These are phyloP conservation scores for Philaethria dido DNA, from an alignment of 2,888 invertebrate species.

Conservation along the genomic window DNA sequence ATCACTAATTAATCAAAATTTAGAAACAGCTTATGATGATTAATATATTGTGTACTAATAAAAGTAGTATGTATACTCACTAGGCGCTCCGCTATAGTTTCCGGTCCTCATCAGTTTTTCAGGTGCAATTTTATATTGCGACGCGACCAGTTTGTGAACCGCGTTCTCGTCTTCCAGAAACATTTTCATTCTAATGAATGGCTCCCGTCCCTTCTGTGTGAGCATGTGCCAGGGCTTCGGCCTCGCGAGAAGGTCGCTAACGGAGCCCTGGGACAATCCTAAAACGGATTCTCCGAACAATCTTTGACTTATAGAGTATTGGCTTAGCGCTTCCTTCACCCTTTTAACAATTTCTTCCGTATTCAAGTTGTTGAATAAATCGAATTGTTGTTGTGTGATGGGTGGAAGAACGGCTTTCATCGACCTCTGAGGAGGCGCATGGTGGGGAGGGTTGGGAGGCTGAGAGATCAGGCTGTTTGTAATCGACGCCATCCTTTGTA, in stretches of 20 bases:
- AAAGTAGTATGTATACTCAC: conserved; percentile 79
- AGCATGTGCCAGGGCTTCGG: conserved; percentile 99
- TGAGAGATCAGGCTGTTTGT: conserved; percentile 98
- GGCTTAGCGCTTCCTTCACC: conserved; percentile 96
- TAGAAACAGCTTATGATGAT: background rate
- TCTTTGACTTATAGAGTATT: conserved; percentile 98
- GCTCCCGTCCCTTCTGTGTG: conserved; percentile 98
- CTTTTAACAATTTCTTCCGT: conserved; percentile 99
- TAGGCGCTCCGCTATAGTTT: conserved; percentile 93
- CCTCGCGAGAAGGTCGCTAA: conserved; percentile 97
- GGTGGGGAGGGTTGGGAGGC: conserved; percentile 93
- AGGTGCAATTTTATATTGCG: conserved; percentile 98
- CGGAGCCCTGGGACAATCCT: conserved; percentile 97
- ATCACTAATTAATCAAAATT: conserved; percentile 40
- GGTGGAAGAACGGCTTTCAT: conserved; percentile 98
- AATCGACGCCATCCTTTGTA: conserved; percentile 98
- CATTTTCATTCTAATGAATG: conserved; percentile 99
- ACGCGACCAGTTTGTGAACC: conserved; percentile 96
- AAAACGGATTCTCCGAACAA: conserved; percentile 99
- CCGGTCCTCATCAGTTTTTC: conserved; percentile 98
- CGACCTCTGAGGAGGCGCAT: conserved; percentile 92
- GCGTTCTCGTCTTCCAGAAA: conserved; percentile 98
- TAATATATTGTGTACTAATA: background rate
- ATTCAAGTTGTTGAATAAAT: conserved; percentile 98
- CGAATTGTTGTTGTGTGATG: conserved; percentile 99